Evolutionary conservation across 1,140 invertebrate genomes (phyloP), one percentile per base, ranked within the genome.

Genomic region (Cydia strobilella): DNA sequence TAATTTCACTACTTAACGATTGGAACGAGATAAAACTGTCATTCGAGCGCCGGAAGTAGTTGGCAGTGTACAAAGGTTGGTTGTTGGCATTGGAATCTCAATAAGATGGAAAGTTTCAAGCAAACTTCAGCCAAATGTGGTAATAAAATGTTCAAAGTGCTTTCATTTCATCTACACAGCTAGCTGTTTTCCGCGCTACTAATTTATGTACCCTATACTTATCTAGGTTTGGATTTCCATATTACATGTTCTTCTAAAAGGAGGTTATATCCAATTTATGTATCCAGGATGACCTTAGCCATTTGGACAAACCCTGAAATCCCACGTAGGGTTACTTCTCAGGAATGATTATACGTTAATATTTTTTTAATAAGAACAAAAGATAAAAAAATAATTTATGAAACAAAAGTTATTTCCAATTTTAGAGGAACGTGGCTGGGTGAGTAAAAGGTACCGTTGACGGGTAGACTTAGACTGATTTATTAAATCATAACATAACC

Each of bases 61-160:
- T 86, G 84, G 84, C 81, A 82, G 76, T 65, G 59, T 78, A 82
- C 80, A 84, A 80, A 84, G 78, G 74, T 79, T 78, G 82, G 77
- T 69, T 78, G 72, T 82, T 85, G 83, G 82, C 86, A 82, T 79
- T 79, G 78, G 80, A 80, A 69, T 73, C 73, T 71, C 79, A 82
- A 78, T 81, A 80, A 76, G 76, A 78, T 74, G 77, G 77, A 75
- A 73, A 78, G 65, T 69, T 78, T 72, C 25, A 74, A 76, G 73
- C 66, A 73, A 76, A 73, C 65, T 63, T 66, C 77, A 81, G 82
- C 84, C 84, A 85, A 85, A 85, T 85, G 79, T 75, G 73, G 74
- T 65, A 79, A 81, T 84, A 84, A 81, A 80, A 78, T 82, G 74
- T 20, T 65, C 15, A 54, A 78, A 76, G 48, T 75, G 75, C 71